phyloP scores from a whole-genome alignment of 1,140 invertebrate genomes.

The Mamestra configurata region DNA sequence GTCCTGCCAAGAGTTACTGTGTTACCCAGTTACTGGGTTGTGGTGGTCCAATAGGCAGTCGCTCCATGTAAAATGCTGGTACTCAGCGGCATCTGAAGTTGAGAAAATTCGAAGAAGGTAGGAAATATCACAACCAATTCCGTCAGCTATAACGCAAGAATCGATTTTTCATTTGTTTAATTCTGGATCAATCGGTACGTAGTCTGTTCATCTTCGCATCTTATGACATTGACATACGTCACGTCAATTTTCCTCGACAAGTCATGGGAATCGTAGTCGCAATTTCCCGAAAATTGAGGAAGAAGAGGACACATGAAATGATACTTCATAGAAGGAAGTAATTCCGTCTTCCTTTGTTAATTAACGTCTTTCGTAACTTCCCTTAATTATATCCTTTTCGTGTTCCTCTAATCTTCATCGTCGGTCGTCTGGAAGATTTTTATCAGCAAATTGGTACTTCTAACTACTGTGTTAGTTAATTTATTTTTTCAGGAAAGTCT shows the following conservation, averaged over 20 bases:
- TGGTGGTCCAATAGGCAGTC: too few species aligned
- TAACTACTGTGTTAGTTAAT: background rate
- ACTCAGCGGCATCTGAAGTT: too few species aligned
- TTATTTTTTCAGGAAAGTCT: background rate
- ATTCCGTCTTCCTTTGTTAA: background rate
- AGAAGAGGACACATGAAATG: background rate
- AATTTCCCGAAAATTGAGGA: background rate
- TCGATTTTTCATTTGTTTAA: too few species aligned
- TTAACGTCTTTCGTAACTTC: background rate
- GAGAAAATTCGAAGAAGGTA: too few species aligned
- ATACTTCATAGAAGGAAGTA: background rate
- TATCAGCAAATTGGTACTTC: slow-evolving; percentile 4
- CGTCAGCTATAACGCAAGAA: too few species aligned
- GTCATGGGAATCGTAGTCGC: background rate
- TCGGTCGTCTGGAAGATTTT: background rate
- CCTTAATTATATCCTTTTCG: slow-evolving; percentile 3
- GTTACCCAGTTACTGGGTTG: too few species aligned
- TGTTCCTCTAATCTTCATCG: background rate
- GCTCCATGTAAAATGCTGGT: too few species aligned
- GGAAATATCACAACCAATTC: too few species aligned
- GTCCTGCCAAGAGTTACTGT: too few species aligned
- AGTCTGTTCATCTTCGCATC: background rate
- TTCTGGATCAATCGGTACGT: background rate
- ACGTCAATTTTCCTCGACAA: background rate
- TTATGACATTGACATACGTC: background rate